Evolutionary conservation across 2,888 invertebrate species (phyloP).

Genomic region (Choristoneura rosaceana): DNA sequence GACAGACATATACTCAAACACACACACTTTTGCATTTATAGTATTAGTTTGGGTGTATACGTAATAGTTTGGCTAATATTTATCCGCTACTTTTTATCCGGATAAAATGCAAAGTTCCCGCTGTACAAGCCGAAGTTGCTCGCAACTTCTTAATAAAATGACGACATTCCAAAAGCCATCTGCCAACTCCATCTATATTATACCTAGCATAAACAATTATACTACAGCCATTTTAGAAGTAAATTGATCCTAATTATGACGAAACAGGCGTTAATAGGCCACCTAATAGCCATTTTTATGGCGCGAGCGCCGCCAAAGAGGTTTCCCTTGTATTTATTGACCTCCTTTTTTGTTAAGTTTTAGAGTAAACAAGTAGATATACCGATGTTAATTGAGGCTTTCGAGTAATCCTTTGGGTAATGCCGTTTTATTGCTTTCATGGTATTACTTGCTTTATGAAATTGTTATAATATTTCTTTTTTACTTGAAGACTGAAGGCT

Average conservation of each 20-base stretch:
- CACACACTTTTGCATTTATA: too few species aligned
- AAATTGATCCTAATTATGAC: conserved; percentile 83
- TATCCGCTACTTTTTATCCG: too few species aligned
- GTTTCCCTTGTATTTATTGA: conserved; percentile 78
- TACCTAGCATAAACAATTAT: conserved; percentile 68
- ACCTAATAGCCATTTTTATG: conserved; percentile 80
- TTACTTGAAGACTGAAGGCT: neutral
- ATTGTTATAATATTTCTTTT: neutral
- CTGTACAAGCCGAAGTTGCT: too few species aligned
- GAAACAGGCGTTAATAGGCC: conserved; percentile 84
- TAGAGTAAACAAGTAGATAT: conserved; percentile 72
- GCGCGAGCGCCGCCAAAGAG: conserved; percentile 76
- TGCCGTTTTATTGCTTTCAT: conserved; percentile 36
- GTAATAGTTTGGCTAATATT: too few species aligned
- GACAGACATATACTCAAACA: too few species aligned
- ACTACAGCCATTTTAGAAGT: conserved; percentile 67
- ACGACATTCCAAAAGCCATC: conserved; percentile 1
- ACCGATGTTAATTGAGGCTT: conserved; percentile 42
- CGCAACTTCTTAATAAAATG: neutral
- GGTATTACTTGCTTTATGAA: neutral
- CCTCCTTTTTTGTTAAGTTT: conserved; percentile 77
- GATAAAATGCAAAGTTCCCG: too few species aligned
- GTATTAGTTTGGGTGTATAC: too few species aligned
- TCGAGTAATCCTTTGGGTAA: conserved; percentile 46
- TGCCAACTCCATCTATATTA: conserved; percentile 16